These are phyloP conservation scores for Akabosia matsudoensis DNA, from an alignment of 1,140 invertebrate species.

Conservation along the genomic window DNA sequence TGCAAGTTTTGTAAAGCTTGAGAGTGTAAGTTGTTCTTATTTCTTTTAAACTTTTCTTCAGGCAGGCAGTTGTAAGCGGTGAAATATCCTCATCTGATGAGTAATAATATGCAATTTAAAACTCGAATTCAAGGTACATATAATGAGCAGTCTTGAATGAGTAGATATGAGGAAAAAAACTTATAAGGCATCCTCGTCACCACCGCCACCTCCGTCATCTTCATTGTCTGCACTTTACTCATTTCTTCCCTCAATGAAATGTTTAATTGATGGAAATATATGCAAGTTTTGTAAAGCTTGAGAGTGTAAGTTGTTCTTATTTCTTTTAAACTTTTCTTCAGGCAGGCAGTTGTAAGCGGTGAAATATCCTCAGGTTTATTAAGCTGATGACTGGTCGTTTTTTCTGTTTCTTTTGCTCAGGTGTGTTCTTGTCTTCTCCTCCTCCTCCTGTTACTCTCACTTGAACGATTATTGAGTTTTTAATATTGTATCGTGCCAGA, in stretches of 20 bases:
- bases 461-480: too few relatives aligned
- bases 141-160: too few relatives aligned
- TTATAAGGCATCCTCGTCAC: not conserved
- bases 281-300: not conserved
- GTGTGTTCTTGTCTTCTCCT: constrained; percentile 19
- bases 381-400: not conserved
- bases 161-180: too few relatives aligned
- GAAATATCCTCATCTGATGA: too few relatives aligned
- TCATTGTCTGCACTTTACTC: not conserved
- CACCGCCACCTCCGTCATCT: not conserved
- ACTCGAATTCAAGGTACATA: too few relatives aligned
- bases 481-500: constrained; percentile 3
- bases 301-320: not conserved
- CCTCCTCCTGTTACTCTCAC: not conserved
- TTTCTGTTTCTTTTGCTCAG: not conserved
- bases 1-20: not conserved
- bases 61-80: not conserved
- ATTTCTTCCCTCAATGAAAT: constrained; percentile 17
- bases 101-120: too few relatives aligned
- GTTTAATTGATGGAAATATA: constrained; percentile 16
- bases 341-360: not conserved
- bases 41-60: not conserved
- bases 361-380: constrained; percentile 5
- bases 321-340: not conserved
- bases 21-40: not conserved